These are phyloP conservation scores for Lumbricus terrestris DNA, from an alignment of 2,888 invertebrate genomes.

Conservation along the genomic window DNA sequence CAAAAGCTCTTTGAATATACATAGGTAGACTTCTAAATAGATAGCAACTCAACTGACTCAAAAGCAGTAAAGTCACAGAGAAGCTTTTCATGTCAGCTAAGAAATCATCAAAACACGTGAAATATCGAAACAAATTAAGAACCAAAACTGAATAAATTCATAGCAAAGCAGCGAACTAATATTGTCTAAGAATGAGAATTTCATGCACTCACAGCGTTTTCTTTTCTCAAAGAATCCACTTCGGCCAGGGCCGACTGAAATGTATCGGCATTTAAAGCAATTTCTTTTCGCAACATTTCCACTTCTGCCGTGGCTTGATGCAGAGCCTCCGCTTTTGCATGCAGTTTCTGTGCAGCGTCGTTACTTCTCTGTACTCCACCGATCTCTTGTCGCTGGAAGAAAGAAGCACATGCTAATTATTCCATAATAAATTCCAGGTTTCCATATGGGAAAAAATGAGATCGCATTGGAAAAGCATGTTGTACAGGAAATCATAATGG, in stretches of 20 bases:
- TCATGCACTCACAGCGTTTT: conserved; percentile 3
- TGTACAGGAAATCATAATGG: too few relatives aligned
- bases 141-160: background rate
- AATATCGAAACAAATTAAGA: background rate
- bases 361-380: background rate
- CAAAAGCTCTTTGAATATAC: background rate
- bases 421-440: background rate
- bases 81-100: background rate
- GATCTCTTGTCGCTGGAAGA: background rate
- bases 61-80: background rate
- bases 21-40: background rate
- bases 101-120: background rate
- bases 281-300: background rate
- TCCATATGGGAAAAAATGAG: background rate
- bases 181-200: background rate
- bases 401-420: background rate
- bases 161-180: background rate
- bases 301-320: background rate
- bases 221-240: background rate
- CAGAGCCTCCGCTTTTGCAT: background rate
- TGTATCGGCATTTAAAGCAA: background rate
- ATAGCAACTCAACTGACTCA: background rate
- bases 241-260: background rate
- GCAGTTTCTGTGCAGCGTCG: background rate
- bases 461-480: too few relatives aligned